These are phyloP conservation scores for Drosophila atroscutellata DNA, from an alignment of 2,888 invertebrate genomes.

Conservation along the genomic window DNA sequence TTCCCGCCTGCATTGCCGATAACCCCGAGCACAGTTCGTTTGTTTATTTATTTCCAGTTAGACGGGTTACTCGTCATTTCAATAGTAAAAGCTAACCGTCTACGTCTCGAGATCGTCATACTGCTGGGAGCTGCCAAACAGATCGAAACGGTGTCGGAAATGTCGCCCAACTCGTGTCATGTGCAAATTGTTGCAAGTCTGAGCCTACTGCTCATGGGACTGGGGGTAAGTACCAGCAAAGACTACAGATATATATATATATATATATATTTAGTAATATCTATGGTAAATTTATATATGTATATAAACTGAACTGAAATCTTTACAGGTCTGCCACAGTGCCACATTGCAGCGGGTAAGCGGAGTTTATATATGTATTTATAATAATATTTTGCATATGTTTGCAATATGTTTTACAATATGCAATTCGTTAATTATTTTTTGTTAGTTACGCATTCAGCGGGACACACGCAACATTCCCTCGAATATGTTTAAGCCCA, in stretches of 20 bases:
- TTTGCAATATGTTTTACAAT: not conserved
- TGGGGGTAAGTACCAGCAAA: slow-evolving; percentile 36
- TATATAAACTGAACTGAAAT: not conserved
- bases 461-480: slow-evolving; percentile 58
- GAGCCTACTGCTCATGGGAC: slow-evolving; percentile 24
- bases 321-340: slow-evolving; percentile 29
- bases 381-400: not conserved
- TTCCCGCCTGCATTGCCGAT: slow-evolving; percentile 39
- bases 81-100: not conserved
- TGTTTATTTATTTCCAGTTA: slow-evolving; percentile 35
- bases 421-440: not conserved
- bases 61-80: slow-evolving; percentile 30
- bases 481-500: slow-evolving; percentile 54
- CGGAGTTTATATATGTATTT: no score
- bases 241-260: not conserved
- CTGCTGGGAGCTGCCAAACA: slow-evolving; percentile 25
- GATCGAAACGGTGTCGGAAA: slow-evolving; percentile 26
- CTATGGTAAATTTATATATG: not conserved
- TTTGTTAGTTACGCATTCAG: slow-evolving; percentile 31
- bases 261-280: not conserved
- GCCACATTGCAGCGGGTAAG: slow-evolving; percentile 42
- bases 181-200: slow-evolving; percentile 13
- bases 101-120: slow-evolving; percentile 3
- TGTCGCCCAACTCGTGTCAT: slow-evolving; percentile 14
- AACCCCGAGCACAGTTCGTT: slow-evolving; percentile 38